Evolutionary conservation across 2,113 vertebrate genomes (phyloP).

Genomic region (Dermatemys mawii): DNA sequence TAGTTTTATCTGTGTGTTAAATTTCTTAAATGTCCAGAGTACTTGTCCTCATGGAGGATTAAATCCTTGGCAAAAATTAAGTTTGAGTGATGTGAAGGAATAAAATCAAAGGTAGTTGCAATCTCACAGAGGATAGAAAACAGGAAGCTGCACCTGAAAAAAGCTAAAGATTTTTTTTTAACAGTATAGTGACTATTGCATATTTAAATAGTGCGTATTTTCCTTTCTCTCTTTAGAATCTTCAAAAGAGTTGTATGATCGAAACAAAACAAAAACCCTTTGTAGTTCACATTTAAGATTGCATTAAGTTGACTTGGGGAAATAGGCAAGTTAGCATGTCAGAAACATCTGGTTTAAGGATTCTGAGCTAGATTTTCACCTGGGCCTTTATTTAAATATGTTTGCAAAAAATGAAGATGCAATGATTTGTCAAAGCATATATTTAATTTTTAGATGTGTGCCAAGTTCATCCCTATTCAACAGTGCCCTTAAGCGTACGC

Average conservation of each 20-base stretch:
- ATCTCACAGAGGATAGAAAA: not conserved
- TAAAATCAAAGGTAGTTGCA: not conserved
- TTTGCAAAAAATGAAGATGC: not conserved
- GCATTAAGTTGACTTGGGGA: not conserved
- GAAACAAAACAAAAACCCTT: not conserved
- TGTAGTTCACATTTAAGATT: not conserved
- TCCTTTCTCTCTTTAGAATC: not conserved
- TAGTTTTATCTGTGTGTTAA: not conserved
- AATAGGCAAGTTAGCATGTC: not conserved
- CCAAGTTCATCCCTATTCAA: not conserved
- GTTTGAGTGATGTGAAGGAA: not conserved
- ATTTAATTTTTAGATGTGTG: not conserved
- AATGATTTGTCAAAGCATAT: not conserved
- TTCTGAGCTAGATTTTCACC: not conserved
- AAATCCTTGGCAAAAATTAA: not conserved
- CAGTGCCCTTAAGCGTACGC: not conserved
- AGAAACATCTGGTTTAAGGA: not conserved
- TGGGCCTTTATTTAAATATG: not conserved
- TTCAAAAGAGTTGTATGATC: not conserved
- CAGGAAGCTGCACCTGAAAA: not conserved
- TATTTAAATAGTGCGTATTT: not conserved
- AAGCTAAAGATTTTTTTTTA: not conserved
- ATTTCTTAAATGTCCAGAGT: not conserved
- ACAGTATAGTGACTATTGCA: not conserved
- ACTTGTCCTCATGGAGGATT: not conserved